Evolutionary conservation across 2,113 vertebrate genomes (phyloP).

Genomic region (Hyaena hyaena): DNA sequence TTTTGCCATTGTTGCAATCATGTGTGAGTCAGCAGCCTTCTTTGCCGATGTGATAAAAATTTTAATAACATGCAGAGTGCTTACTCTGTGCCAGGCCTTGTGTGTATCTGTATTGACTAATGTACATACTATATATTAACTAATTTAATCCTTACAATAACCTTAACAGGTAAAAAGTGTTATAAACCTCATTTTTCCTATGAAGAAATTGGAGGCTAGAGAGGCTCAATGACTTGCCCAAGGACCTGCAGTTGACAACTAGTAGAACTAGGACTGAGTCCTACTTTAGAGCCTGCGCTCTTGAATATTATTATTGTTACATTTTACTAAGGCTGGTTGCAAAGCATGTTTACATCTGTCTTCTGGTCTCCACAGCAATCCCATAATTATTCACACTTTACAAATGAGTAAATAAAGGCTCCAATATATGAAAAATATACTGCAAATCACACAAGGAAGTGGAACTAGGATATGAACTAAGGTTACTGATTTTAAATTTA

Average conservation of each 20-base stretch:
- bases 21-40: neutral
- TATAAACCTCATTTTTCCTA: neutral
- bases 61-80: neutral
- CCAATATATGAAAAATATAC: neutral
- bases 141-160: conserved; percentile 9
- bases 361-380: neutral
- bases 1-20: neutral
- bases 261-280: conserved; percentile 4
- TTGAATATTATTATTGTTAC: neutral
- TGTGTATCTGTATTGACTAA: neutral
- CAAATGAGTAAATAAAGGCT: neutral
- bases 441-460: neutral
- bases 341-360: neutral
- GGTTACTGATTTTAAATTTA: conserved; percentile 53
- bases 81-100: neutral
- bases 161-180: neutral
- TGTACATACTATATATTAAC: neutral
- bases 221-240: neutral
- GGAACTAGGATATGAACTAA: conserved; percentile 9
- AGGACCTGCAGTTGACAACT: neutral
- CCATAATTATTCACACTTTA: conserved; percentile 40
- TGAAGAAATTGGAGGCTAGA: conserved; percentile 21
- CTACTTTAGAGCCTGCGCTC: neutral
- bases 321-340: conserved; percentile 6
- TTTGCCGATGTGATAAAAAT: neutral